Evolutionary conservation across 2,113 vertebrate species (phyloP).

Genomic region (Cochlearius cochlearius): DNA sequence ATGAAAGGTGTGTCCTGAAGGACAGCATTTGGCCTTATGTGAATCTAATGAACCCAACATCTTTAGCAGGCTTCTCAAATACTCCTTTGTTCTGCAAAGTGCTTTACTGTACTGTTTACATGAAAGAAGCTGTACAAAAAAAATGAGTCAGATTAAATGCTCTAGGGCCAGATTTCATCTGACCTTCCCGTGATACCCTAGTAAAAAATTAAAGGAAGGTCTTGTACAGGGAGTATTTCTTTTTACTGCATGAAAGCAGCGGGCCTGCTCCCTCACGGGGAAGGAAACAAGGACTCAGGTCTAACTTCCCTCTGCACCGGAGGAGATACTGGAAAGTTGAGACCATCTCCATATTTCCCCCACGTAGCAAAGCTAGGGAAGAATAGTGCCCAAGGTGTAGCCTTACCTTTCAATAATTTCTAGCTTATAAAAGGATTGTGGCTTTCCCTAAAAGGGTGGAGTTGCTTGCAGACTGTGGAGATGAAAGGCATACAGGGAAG

Average conservation of each 20-base stretch:
- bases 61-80: slow-evolving; percentile 28
- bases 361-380: background rate
- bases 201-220: slow-evolving; percentile 19
- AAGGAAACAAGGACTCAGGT: background rate
- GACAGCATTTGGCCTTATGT: slow-evolving; percentile 12
- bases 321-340: background rate
- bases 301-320: background rate
- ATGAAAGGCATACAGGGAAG: background rate
- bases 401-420: background rate
- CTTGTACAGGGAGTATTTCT: background rate
- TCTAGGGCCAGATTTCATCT: slow-evolving; percentile 23
- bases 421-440: background rate
- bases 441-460: background rate
- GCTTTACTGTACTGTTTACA: slow-evolving; percentile 12
- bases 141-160: slow-evolving; percentile 17
- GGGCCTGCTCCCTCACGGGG: background rate
- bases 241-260: background rate
- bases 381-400: background rate
- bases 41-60: slow-evolving; percentile 25
- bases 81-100: slow-evolving; percentile 32
- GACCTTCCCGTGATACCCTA: background rate
- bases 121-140: slow-evolving; percentile 28
- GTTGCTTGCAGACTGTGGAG: background rate
- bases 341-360: background rate
- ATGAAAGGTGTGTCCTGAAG: slow-evolving; percentile 48